phyloP scores from a whole-genome alignment of 2,797 vertebrate genomes.

The Spondyliosoma cantharus region DNA sequence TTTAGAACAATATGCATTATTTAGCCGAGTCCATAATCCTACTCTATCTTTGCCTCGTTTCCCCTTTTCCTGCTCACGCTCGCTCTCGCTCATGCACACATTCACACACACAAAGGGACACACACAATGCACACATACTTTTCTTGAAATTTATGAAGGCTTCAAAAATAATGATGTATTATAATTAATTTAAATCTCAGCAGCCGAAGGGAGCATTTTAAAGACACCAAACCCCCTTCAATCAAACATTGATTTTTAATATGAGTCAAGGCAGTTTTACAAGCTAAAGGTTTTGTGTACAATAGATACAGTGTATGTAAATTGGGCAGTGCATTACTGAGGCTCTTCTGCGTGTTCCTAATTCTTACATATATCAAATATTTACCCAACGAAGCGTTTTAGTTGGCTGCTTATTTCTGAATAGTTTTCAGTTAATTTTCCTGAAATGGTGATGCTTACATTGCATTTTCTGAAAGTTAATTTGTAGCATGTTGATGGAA shows the following conservation, averaged over 20 bases:
- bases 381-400: not conserved
- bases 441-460: not conserved
- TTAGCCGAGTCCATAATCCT: not conserved
- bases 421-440: not conserved
- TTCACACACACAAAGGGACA: not conserved
- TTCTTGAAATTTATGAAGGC: not conserved
- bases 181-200: not conserved
- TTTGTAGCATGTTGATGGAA: too few species aligned
- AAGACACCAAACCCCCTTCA: not conserved
- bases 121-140: too few species aligned
- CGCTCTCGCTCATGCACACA: not conserved
- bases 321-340: not conserved
- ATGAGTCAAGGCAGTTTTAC: too few species aligned
- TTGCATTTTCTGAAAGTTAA: too few species aligned
- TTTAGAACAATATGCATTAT: constrained; percentile 41
- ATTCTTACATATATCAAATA: not conserved
- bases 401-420: not conserved
- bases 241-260: not conserved
- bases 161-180: not conserved
- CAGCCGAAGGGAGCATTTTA: not conserved
- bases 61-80: not conserved
- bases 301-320: not conserved
- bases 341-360: not conserved
- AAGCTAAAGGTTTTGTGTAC: not conserved
- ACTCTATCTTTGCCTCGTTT: not conserved